Conservation (phyloP, 1,140 invertebrate genomes). For the Rhagoletis pomonella region DNA sequence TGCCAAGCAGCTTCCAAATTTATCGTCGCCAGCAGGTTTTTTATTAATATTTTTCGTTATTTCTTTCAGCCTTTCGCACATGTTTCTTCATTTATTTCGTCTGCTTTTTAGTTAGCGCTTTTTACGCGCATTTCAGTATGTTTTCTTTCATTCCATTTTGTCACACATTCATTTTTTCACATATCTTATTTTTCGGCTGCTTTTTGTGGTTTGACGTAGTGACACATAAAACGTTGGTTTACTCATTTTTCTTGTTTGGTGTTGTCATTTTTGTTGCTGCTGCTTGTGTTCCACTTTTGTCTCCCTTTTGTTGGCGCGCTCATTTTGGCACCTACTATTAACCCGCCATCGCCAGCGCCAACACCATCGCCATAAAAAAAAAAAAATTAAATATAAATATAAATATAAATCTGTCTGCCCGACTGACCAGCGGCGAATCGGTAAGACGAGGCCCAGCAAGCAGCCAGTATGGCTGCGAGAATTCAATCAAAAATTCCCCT, state of each 20-base stretch:
- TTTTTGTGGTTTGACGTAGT: slow-evolving; percentile 42
- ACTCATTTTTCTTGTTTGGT: not conserved
- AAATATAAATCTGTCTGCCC: not conserved
- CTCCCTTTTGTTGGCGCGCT: not conserved
- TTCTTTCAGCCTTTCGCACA: not conserved
- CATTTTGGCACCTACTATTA: slow-evolving; percentile 27
- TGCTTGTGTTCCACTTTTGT: not conserved
- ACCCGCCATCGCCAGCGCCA: not conserved
- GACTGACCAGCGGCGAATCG: not conserved
- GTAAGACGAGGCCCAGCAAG: not conserved
- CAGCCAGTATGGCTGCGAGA: slow-evolving; percentile 43
- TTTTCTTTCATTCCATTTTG: slow-evolving; percentile 3
- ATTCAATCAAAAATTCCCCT: slow-evolving; percentile 46
- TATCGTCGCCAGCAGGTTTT: slow-evolving; percentile 23
- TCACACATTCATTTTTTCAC: not conserved
- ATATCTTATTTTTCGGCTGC: not conserved
- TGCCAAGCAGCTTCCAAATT: slow-evolving; percentile 29
- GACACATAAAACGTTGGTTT: slow-evolving; percentile 20
- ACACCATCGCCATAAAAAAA: not conserved
- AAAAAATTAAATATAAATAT: not conserved
- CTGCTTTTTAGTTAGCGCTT: not conserved
- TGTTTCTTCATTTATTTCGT: not conserved
- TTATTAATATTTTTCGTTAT: not conserved
- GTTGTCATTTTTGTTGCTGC: not conserved
- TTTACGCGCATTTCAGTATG: not conserved